Percentiles rank a stretch among this genome's conserved stretches.
Conservation (phyloP, 2,113 vertebrate species). For the Neopipo cinnamomea region DNA sequence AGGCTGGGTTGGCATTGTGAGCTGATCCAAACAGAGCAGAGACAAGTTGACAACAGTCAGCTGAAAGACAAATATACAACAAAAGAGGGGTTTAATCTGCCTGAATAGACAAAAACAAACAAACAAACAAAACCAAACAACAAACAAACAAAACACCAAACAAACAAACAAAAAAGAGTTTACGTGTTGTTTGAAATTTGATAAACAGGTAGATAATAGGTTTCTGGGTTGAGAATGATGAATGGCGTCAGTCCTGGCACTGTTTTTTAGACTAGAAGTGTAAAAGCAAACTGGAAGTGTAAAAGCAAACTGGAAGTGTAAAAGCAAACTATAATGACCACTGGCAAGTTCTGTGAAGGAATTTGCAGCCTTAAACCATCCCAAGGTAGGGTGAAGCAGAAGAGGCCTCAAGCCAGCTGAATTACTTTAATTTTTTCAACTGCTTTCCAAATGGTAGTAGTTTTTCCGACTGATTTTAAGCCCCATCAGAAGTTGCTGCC, state of each 20-base stretch:
- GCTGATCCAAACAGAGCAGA: background rate
- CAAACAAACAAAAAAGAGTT: too few relatives aligned
- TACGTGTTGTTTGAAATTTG: background rate
- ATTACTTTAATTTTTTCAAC: background rate
- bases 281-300: background rate
- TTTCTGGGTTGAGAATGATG: background rate
- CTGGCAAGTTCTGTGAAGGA: background rate
- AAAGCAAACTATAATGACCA: background rate
- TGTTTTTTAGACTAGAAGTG: background rate
- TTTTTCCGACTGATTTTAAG: background rate
- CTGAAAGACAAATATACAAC: background rate
- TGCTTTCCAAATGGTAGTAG: background rate
- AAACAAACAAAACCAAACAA: too few relatives aligned
- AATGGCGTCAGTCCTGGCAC: background rate
- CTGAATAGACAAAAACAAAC: background rate
- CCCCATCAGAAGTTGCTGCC: background rate
- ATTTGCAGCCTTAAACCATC: background rate
- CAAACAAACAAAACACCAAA: too few relatives aligned
- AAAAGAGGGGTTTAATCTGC: background rate
- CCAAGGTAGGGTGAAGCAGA: background rate
- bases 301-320: background rate
- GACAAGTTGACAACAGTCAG: background rate
- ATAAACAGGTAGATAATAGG: fast-evolving
- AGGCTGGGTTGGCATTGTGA: background rate
- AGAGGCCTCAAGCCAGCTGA: background rate